Evolutionary conservation across 2,113 vertebrate species (phyloP).

Genomic region (Pitta sordida): DNA sequence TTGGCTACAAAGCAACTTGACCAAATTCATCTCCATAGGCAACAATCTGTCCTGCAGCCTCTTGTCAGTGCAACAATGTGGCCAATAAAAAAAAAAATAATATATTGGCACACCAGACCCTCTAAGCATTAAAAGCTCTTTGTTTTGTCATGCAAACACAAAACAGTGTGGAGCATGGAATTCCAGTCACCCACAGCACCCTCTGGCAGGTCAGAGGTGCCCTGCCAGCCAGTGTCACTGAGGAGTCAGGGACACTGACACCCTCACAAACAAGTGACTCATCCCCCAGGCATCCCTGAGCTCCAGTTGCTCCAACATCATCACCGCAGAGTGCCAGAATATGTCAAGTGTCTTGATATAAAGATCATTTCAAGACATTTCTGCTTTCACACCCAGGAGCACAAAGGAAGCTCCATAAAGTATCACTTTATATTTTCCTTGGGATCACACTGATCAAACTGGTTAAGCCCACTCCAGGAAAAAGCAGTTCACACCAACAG

Average conservation of each 20-base stretch:
- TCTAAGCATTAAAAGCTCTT: neutral
- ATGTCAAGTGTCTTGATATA: fast-evolving
- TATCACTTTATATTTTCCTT: neutral
- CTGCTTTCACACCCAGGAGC: neutral
- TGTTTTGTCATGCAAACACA: neutral
- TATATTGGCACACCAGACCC: too few relatives aligned
- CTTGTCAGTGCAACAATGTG: neutral
- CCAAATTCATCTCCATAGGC: neutral
- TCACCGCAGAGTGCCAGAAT: neutral
- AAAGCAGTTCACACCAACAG: neutral
- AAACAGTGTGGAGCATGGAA: neutral
- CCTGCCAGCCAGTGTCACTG: neutral
- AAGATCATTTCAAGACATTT: neutral
- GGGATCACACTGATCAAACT: neutral
- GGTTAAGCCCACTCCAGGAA: neutral
- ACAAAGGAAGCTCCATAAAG: neutral
- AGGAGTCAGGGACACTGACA: neutral
- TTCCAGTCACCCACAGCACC: neutral
- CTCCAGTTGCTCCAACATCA: neutral
- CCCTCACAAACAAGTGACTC: neutral
- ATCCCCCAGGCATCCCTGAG: neutral
- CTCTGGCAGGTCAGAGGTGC: fast-evolving
- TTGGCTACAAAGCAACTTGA: neutral
- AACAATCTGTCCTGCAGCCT: neutral
- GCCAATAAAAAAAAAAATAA: too few relatives aligned